Evolutionary conservation across 2,888 invertebrate species (phyloP).

Genomic region (Icerya purchasi): DNA sequence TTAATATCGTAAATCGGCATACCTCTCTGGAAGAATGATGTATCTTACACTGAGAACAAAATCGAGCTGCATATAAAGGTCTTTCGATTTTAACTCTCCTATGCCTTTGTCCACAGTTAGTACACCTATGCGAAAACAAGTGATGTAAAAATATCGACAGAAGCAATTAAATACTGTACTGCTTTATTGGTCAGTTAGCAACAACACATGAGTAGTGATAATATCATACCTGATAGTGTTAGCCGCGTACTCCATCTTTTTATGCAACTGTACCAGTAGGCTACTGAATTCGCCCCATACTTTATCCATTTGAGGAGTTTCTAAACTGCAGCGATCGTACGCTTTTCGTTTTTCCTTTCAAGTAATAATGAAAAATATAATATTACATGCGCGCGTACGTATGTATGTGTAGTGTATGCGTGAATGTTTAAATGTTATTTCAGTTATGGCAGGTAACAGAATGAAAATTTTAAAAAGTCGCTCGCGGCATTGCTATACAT

Average conservation of each 20-base stretch:
- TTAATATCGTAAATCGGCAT: conserved; percentile 16
- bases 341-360: conserved; percentile 46
- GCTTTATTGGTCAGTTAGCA: no score
- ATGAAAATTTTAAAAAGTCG: no score
- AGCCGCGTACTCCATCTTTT: conserved; percentile 84
- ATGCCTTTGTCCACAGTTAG: conserved; percentile 78
- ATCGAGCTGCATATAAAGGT: conserved; percentile 76
- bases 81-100: conserved; percentile 65
- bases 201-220: no score
- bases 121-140: conserved; percentile 55
- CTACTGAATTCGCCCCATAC: conserved; percentile 76
- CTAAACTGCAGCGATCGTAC: conserved; percentile 50
- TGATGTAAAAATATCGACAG: no score
- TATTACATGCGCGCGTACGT: not conserved
- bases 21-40: conserved; percentile 75
- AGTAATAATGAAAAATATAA: not conserved
- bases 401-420: not conserved
- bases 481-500: no score
- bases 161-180: no score
- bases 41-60: conserved; percentile 74
- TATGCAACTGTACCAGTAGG: conserved; percentile 65
- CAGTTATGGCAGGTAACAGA: no score
- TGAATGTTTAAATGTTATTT: no score
- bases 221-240: conserved; percentile 51
- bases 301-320: conserved; percentile 46